Conservation (phyloP, 2,797 vertebrate genomes). For the Cottoperca gobio region DNA sequence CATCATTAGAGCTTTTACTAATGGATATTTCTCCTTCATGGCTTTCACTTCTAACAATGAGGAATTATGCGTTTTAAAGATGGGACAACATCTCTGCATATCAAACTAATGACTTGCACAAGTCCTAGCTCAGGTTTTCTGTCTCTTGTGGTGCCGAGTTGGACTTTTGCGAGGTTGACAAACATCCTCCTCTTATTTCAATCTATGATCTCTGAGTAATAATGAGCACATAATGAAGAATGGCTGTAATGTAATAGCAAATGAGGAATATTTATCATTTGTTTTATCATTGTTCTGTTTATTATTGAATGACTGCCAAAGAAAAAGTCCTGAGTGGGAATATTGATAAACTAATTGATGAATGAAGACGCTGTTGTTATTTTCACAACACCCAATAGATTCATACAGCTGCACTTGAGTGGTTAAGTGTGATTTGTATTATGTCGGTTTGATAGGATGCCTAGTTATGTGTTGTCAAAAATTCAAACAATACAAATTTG, state of each 20-base stretch:
- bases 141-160: slow-evolving; percentile 26
- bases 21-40: slow-evolving; percentile 72
- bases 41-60: slow-evolving; percentile 80
- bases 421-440: slow-evolving; percentile 54
- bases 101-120: slow-evolving; percentile 63
- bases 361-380: slow-evolving; percentile 53
- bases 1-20: slow-evolving; percentile 76
- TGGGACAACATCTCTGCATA: slow-evolving; percentile 42
- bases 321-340: slow-evolving; percentile 44
- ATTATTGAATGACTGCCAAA: slow-evolving; percentile 55
- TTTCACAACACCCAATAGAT: slow-evolving; percentile 58
- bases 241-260: slow-evolving; percentile 44
- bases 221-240: slow-evolving; percentile 56
- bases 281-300: slow-evolving; percentile 44
- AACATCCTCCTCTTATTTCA: slow-evolving; percentile 48
- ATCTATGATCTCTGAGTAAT: slow-evolving; percentile 40
- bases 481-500: neutral
- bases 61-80: slow-evolving; percentile 63
- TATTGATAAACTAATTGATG: slow-evolving; percentile 67
- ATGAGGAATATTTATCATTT: slow-evolving; percentile 45
- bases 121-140: slow-evolving; percentile 27
- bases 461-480: slow-evolving; percentile 24
- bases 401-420: slow-evolving; percentile 39
- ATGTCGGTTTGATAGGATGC: slow-evolving; percentile 33
- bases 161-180: slow-evolving; percentile 46